Base-by-base conservation (phyloP, 2,888 invertebrate genomes). In the Halictus ligatus region DNA sequence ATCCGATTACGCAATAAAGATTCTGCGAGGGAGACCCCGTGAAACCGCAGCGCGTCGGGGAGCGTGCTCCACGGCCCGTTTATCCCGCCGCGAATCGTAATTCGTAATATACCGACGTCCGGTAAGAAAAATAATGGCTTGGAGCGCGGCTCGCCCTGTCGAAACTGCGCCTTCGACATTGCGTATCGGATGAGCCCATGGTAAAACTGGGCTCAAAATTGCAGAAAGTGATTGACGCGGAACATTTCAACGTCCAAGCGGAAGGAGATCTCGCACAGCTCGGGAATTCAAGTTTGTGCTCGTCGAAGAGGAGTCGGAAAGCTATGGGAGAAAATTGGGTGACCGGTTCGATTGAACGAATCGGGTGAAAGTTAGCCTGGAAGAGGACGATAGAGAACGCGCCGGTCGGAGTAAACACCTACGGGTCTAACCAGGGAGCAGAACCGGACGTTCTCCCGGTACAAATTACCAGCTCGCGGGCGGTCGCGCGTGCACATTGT, bases 401-500 rank as follows among this genome's bases (percentile, higher is more conserved):
- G 12, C 12, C 46, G 12, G 25, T 12, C 12, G 81, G 29, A 46
- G 60, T 60, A 54, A 83, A 76, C 75, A 72, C 50, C 71, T 71
- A 76, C 73, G 46, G 60, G 25, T 25, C 43, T 15, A 25, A 54
- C 67, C 71, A 48, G 84, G 46, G 75, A 83, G 71, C 46, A 46
- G 43, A 79, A 81, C 81, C 81, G 85, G 85, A 86, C 85, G 85
- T 85, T 81, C 60, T 10, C 50, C 72, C 74, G 60, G 81, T 76
- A 79, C 86, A 86, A 86, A 85, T 86, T 86, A 81, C 75, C 81
- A 80, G 85, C 75, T 74, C 73, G 85, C 85, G 85, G 85, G 81
- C 84, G 80, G 79, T 86, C 86, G 80, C 85, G 75, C 81, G 81
- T 86, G 86, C 81, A 85, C 86, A 85, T 86, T 86, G 86, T 86